Percentiles rank a stretch among this genome's conserved stretches.
phyloP scores from a whole-genome alignment of 2,797 vertebrate species.

The Gouania willdenowi region DNA sequence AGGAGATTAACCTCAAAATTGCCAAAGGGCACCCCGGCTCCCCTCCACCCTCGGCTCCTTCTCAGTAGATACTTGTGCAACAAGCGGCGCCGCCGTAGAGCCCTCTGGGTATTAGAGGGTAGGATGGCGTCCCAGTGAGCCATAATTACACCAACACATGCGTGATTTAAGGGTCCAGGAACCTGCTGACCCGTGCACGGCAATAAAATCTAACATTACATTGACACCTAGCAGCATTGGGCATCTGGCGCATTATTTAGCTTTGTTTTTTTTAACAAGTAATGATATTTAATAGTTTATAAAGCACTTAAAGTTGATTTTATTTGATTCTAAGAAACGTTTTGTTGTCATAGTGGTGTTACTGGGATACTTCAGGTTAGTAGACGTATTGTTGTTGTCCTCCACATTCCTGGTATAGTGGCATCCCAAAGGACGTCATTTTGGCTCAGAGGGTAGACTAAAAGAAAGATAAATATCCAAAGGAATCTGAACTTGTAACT shows the following conservation, averaged over 20 bases:
- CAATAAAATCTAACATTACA: constrained; percentile 42
- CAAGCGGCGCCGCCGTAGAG: constrained; percentile 70
- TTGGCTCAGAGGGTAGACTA: no score
- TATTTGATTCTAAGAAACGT: no score
- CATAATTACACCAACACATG: constrained; percentile 71
- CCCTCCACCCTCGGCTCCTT: constrained; percentile 35
- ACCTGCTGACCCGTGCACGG: constrained; percentile 65
- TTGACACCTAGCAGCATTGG: constrained; percentile 31
- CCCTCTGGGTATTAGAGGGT: constrained; percentile 72
- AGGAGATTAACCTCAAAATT: constrained; percentile 72
- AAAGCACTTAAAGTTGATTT: no score
- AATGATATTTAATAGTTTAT: constrained; percentile 7
- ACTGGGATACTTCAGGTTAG: no score
- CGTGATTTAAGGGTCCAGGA: constrained; percentile 69
- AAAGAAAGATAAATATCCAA: no score
- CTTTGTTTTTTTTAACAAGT: background rate
- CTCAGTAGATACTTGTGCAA: constrained; percentile 65
- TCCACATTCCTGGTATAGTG: no score
- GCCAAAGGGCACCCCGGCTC: constrained; percentile 51
- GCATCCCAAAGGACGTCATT: no score
- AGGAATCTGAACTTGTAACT: no score
- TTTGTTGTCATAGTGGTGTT: no score
- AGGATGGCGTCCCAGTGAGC: constrained; percentile 69
- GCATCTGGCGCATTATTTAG: constrained; percentile 16
- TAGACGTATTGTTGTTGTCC: no score